A percentile compares a stretch with the other conserved stretches of the same genome.
Conservation (phyloP, 2,888 invertebrate species). For the Allolobophora icterica region DNA sequence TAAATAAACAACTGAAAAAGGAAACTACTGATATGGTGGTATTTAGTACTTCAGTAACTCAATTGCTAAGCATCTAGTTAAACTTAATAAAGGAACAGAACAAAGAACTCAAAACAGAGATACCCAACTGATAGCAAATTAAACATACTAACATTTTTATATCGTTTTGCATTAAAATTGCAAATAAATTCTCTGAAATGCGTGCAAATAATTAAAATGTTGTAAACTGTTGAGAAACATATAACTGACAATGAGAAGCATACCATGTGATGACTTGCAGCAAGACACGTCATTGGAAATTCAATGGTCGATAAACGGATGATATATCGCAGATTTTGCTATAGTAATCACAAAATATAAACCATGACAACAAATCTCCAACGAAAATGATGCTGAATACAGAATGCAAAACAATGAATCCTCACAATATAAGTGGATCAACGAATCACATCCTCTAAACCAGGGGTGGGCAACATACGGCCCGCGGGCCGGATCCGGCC, state of each 20-base stretch:
- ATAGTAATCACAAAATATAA: background rate
- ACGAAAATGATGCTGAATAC: background rate
- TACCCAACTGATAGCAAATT: background rate
- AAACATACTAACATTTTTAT: background rate
- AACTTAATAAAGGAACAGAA: too few species aligned
- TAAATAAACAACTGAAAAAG: too few species aligned
- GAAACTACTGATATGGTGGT: too few species aligned
- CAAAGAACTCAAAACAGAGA: too few species aligned
- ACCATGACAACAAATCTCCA: background rate
- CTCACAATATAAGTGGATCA: too few species aligned
- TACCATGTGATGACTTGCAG: slow-evolving; percentile 6
- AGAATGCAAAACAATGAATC: background rate
- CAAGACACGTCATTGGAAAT: background rate
- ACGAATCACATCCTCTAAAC: background rate
- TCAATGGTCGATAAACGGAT: background rate
- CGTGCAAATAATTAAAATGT: background rate
- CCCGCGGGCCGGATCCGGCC: too few species aligned
- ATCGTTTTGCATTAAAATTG: background rate
- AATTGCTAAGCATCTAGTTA: too few species aligned
- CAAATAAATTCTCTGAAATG: background rate
- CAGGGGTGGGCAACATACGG: too few species aligned
- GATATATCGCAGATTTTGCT: background rate
- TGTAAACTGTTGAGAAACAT: too few species aligned
- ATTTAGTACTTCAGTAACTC: too few species aligned
- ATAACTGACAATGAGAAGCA: background rate